Evolutionary conservation across 2,888 invertebrate genomes (phyloP).

Genomic region (Phania funesta): DNA sequence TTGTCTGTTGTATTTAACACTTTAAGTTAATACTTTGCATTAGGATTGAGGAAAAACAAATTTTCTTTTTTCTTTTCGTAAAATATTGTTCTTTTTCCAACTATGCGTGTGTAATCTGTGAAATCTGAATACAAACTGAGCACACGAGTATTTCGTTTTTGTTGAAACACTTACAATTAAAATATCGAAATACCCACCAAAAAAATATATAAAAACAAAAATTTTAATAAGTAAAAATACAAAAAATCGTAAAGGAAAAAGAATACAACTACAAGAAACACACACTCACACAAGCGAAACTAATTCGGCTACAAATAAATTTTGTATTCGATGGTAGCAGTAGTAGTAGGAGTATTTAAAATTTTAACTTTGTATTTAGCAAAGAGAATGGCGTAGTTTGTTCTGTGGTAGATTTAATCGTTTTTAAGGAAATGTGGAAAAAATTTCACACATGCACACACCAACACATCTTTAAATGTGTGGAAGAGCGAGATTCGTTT

Average conservation of each 20-base stretch:
- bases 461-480: too few species aligned
- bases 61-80: neutral
- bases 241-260: conserved; percentile 5
- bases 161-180: conserved; percentile 73
- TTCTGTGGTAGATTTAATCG: too few species aligned
- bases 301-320: neutral
- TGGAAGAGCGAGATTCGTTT: neutral
- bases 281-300: neutral
- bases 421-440: conserved; percentile 20
- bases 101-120: conserved; percentile 72
- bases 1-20: conserved; percentile 1
- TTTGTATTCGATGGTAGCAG: neutral
- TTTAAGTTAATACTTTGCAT: conserved; percentile 14
- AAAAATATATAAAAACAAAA: conserved; percentile 21
- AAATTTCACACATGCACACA: neutral
- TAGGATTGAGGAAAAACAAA: conserved; percentile 29
- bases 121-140: conserved; percentile 78
- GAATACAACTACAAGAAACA: conserved; percentile 10
- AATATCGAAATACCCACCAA: conserved; percentile 67
- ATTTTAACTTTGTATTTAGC: too few species aligned
- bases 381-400: too few species aligned
- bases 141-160: conserved; percentile 53
- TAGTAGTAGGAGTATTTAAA: conserved; percentile 6
- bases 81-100: conserved; percentile 24
- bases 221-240: conserved; percentile 46